Evolutionary conservation across 2,113 vertebrate species (phyloP).

Genomic region (Crocuta crocuta): DNA sequence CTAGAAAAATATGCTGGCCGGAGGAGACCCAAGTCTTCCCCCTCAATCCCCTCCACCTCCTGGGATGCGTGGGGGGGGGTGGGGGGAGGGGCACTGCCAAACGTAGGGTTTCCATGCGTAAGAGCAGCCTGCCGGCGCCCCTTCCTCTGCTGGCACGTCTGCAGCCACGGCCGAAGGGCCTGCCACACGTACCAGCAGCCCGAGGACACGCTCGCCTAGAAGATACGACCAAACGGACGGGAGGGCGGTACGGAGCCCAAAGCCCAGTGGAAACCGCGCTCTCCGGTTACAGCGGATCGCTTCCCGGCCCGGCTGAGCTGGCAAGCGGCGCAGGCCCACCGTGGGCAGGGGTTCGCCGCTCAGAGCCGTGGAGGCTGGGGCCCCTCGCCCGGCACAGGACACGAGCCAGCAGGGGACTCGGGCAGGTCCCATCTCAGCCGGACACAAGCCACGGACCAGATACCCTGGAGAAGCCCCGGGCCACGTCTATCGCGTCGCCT

Average conservation of each 20-base stretch:
- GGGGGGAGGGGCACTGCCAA: background rate
- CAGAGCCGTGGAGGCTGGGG: background rate
- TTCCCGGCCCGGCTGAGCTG: background rate
- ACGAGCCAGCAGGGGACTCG: accelerated
- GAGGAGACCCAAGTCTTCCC: background rate
- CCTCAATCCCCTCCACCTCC: background rate
- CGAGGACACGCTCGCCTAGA: background rate
- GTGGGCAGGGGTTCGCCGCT: accelerated
- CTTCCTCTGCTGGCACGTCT: accelerated
- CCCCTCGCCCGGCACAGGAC: accelerated
- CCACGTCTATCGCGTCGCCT: background rate
- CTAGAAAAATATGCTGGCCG: background rate
- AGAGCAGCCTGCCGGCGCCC: background rate
- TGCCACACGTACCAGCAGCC: background rate
- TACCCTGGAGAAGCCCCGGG: background rate
- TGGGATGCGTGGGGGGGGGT: background rate
- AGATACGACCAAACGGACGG: background rate
- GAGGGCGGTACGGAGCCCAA: background rate
- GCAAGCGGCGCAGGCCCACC: background rate
- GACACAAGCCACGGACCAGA: accelerated
- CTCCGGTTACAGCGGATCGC: background rate
- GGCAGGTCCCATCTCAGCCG: accelerated
- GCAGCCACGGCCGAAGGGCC: no score
- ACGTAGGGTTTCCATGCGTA: accelerated
- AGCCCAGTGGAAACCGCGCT: accelerated